These are phyloP conservation scores for Psilanteris sp. DNA, from an alignment of 1,140 invertebrate species.

Conservation along the genomic window DNA sequence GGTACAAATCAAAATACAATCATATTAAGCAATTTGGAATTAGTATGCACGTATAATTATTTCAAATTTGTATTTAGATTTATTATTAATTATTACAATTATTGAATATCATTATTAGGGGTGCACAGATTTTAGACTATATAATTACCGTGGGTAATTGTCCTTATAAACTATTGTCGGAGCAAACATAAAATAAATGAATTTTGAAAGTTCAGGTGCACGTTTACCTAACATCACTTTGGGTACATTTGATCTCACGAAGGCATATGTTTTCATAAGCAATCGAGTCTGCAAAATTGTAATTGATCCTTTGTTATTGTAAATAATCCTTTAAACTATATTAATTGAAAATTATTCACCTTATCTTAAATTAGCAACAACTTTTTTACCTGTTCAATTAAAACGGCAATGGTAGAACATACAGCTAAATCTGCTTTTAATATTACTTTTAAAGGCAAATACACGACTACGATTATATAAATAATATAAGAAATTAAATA, in stretches of 20 bases:
- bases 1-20: too few species aligned
- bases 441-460: constrained; percentile 81
- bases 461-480: constrained; percentile 46
- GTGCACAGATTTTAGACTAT: too few species aligned
- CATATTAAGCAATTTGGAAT: too few species aligned
- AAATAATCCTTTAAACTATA: too few species aligned
- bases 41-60: too few species aligned
- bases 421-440: constrained; percentile 82
- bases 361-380: too few species aligned
- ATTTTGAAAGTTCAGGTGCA: constrained; percentile 86
- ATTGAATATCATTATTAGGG: too few species aligned
- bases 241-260: constrained; percentile 85
- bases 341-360: too few species aligned
- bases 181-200: constrained; percentile 92
- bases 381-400: constrained; percentile 84
- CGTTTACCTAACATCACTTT: constrained; percentile 77
- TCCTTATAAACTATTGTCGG: constrained; percentile 93
- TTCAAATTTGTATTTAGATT: too few species aligned
- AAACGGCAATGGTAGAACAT: constrained; percentile 81
- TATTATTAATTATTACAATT: too few species aligned
- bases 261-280: constrained; percentile 92
- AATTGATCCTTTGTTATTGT: too few species aligned
- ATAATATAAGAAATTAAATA: constrained; percentile 41
- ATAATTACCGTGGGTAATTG: constrained; percentile 88
- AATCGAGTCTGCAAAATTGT: constrained; percentile 87